Percentiles rank a stretch among this genome's conserved stretches.
Conservation (phyloP, 2,113 vertebrate species). For the Peucedramus taeniatus region DNA sequence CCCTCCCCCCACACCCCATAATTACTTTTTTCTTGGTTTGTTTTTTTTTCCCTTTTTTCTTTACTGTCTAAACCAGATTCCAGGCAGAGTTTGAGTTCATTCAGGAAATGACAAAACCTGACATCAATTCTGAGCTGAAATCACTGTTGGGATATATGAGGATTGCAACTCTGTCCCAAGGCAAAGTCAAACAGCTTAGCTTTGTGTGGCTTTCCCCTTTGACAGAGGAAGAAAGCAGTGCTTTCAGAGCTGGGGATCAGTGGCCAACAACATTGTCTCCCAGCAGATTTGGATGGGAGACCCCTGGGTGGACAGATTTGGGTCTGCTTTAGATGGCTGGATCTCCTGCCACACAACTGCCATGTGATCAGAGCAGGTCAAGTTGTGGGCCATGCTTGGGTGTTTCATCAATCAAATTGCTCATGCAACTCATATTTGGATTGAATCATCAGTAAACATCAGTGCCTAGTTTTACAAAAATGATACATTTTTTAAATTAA, state of each 20-base stretch:
- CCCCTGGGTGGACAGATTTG: neutral
- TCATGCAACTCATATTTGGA: neutral
- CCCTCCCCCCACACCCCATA: accelerated
- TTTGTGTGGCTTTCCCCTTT: neutral
- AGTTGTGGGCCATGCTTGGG: neutral
- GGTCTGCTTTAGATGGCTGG: neutral
- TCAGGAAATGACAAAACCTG: neutral
- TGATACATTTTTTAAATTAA: neutral
- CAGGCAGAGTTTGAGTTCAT: neutral
- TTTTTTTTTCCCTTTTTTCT: neutral
- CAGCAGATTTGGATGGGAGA: neutral
- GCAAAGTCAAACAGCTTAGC: neutral
- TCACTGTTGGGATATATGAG: neutral
- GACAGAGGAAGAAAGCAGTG: neutral
- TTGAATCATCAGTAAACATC: neutral
- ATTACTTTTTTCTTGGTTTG: neutral
- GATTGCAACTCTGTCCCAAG: neutral
- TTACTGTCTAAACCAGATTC: neutral
- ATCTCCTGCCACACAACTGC: neutral
- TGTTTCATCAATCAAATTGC: neutral
- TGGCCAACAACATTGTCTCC: neutral
- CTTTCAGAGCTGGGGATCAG: neutral
- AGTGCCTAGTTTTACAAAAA: neutral
- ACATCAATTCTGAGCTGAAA: neutral
- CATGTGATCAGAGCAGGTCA: neutral